A percentile compares a stretch with the other conserved stretches of the same genome.
Conservation (phyloP, 2,797 vertebrate species). For the Acanthurus tractus region DNA sequence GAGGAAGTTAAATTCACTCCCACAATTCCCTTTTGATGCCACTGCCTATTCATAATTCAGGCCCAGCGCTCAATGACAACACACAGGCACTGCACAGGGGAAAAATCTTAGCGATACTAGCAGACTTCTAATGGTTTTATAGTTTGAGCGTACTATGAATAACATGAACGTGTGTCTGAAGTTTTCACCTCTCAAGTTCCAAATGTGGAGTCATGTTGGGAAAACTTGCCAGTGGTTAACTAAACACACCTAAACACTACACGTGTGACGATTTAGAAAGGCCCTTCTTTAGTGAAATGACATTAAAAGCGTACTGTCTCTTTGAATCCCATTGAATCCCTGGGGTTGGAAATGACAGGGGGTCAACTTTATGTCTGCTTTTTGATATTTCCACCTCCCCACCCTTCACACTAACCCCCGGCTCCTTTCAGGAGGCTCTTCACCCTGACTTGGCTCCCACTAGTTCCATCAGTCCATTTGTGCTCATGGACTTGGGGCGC, state of each 20-base stretch:
- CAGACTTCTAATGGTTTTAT: conserved; percentile 44
- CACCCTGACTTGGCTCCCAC: conserved; percentile 92
- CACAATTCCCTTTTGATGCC: conserved; percentile 74
- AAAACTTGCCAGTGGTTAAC: conserved; percentile 42
- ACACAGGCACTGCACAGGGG: conserved; percentile 42
- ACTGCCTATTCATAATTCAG: conserved; percentile 55
- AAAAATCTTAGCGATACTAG: conserved; percentile 47
- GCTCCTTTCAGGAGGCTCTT: conserved; percentile 57
- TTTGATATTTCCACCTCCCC: conserved; percentile 65
- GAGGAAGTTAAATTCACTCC: conserved; percentile 55
- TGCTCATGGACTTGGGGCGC: conserved; percentile 98
- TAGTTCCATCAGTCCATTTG: conserved; percentile 92
- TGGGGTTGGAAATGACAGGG: conserved; percentile 69
- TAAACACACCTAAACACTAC: conserved; percentile 59
- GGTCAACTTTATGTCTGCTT: conserved; percentile 66
- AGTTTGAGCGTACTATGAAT: conserved; percentile 40
- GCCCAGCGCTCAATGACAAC: conserved; percentile 47
- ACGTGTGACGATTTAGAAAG: conserved; percentile 65
- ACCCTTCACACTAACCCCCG: conserved; percentile 70
- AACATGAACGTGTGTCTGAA: conserved; percentile 32
- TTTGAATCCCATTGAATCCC: conserved; percentile 81
- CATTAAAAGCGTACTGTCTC: conserved; percentile 84
- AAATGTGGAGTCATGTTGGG: conserved; percentile 33
- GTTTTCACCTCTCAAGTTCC: conserved; percentile 37
- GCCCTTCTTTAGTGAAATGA: conserved; percentile 73